Base-by-base conservation (phyloP, 1,140 invertebrate species). In the Diabrotica virgifera region DNA sequence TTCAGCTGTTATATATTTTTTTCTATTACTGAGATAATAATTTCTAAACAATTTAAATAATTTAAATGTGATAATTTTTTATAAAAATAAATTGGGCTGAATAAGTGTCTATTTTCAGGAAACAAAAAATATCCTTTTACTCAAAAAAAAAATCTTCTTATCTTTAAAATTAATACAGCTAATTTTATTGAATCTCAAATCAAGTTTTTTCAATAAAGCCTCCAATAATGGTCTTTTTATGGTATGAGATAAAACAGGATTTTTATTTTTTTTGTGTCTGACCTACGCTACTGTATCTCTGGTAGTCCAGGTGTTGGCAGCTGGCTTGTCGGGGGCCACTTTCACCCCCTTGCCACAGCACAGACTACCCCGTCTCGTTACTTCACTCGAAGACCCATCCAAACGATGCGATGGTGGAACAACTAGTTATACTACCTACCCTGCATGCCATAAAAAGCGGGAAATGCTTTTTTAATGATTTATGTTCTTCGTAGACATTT, bases 401-500 rank as follows among this genome's bases (percentile, higher is more conserved):
- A 24, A 24, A 24, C n/a, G n/a, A n/a, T n/a, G 4, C 24, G 24
- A 24, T 24, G n/a, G 40, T n/a, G 40, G 40, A 46, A 46, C 40
- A n/a, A 46, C 40, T 46, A 46, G 40, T 46, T 46, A 46, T 46
- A 46, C 40, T 46, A 46, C 40, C 40, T 46, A 46, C 40, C 40
- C 40, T 46, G 40, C 40, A 46, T 46, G 40, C 40, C 40, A 46
- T 46, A 46, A 46, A 46, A 46, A 46, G 40, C 40, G 40, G 40
- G 40, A 46, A 46, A 46, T 46, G 40, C n/a, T 46, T 46, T 46
- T 46, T 46, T 46, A 46, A 46, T 46, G 40, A 46, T 46, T 46
- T 46, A 46, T 46, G n/a, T 10, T 10, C 40, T n/a, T 10, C 40
- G 24, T 24, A 24, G 24, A 24, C 24, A 24, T 24, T 24, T 24